Evolutionary conservation across 1,140 invertebrate species (phyloP).

Genomic region (Brachionus paranguensis): DNA sequence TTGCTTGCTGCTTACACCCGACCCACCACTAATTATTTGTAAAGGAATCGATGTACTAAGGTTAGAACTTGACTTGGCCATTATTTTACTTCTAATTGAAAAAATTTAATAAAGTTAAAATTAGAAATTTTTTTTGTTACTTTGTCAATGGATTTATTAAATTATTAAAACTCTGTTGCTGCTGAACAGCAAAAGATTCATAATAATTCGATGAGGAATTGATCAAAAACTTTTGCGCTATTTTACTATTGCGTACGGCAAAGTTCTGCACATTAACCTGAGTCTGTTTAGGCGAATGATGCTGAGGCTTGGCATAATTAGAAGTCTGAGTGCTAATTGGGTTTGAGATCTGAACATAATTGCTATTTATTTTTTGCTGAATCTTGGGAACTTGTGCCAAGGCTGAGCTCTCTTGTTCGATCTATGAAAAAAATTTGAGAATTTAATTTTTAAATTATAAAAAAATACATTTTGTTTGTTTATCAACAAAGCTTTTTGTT

Average conservation of each 20-base stretch:
- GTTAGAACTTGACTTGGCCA: constrained; percentile 4
- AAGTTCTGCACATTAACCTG: background rate
- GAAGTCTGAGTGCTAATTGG: background rate
- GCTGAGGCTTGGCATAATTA: background rate
- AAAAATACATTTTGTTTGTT: constrained; percentile 17
- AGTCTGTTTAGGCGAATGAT: background rate
- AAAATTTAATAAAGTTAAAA: background rate
- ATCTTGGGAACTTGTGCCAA: background rate
- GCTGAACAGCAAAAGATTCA: background rate
- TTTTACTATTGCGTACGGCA: background rate
- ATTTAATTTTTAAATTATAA: background rate
- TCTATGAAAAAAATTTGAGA: background rate
- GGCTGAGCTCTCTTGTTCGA: background rate
- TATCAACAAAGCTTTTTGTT: constrained; percentile 35
- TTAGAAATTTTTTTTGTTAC: background rate
- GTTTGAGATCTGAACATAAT: background rate
- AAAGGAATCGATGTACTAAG: background rate
- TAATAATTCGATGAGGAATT: background rate
- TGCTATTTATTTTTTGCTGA: background rate
- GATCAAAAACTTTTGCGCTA: constrained; percentile 5
- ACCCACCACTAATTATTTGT: background rate
- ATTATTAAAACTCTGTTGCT: background rate
- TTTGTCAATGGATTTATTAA: background rate
- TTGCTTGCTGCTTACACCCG: background rate
- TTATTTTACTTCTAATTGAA: background rate